phyloP scores from a whole-genome alignment of 37 sponge, comb jelly and placozoan genomes.

The Corticium candelabrum region DNA sequence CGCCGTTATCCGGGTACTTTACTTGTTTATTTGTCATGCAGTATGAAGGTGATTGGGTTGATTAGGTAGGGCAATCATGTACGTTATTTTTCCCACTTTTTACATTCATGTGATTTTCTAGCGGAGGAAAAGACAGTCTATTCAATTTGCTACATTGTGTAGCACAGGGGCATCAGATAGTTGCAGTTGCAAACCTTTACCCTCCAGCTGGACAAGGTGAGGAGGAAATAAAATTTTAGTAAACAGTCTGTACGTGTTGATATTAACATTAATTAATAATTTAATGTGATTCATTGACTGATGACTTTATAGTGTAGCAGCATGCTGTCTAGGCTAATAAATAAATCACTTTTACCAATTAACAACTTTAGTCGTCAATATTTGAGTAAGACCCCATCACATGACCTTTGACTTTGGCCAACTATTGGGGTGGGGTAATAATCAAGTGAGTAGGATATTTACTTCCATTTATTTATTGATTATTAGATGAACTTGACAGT shows the following conservation, averaged over 20 bases:
- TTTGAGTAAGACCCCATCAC: too few relatives aligned
- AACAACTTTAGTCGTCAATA: too few relatives aligned
- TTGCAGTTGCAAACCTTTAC: conserved; percentile 82
- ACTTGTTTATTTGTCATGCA: too few relatives aligned
- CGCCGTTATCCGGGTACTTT: too few relatives aligned
- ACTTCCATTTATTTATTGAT: background rate
- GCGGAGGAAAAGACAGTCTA: conserved; percentile 98
- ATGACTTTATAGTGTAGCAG: too few relatives aligned
- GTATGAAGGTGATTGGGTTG: background rate
- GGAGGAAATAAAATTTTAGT: background rate
- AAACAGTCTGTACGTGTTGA: background rate
- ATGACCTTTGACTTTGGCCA: too few relatives aligned
- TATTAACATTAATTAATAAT: background rate
- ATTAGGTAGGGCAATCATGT: background rate
- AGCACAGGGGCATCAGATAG: conserved; percentile 68
- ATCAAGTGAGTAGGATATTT: too few relatives aligned
- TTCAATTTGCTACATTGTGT: conserved; percentile 93
- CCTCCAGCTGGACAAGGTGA: conserved; percentile 28
- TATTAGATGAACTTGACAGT: conserved; percentile 85
- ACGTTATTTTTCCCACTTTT: background rate
- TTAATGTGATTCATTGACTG: background rate
- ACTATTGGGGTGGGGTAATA: too few relatives aligned
- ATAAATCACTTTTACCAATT: too few relatives aligned
- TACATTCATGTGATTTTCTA: conserved; percentile 22
- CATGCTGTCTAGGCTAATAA: too few relatives aligned